phyloP scores from a whole-genome alignment of 2,888 invertebrate species.

The Drosophila mercatorum region DNA sequence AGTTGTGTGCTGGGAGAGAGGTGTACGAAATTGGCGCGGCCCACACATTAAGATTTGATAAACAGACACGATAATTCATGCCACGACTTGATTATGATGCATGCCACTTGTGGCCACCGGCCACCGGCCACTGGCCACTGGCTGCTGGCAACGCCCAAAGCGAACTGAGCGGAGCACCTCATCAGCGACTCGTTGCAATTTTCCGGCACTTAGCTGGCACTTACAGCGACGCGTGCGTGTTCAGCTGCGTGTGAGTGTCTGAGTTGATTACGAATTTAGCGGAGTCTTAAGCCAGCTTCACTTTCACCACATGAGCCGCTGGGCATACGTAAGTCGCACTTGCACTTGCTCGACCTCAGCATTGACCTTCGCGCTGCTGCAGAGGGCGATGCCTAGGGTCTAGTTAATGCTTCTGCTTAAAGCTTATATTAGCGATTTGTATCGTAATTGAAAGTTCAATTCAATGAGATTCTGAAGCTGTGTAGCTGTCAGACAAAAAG shows the following conservation, averaged over 20 bases:
- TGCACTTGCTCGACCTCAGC: slow-evolving; percentile 9
- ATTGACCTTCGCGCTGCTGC: slow-evolving; percentile 3
- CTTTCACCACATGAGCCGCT: slow-evolving; percentile 48
- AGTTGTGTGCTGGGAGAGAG: slow-evolving; percentile 26
- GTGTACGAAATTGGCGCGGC: slow-evolving; percentile 24
- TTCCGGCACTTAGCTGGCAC: slow-evolving; percentile 72
- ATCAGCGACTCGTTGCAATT: slow-evolving; percentile 55
- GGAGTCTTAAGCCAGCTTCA: slow-evolving; percentile 22
- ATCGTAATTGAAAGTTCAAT: neutral
- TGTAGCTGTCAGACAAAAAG: neutral
- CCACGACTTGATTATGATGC: slow-evolving; percentile 58
- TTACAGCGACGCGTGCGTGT: slow-evolving; percentile 69
- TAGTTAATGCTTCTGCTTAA: neutral
- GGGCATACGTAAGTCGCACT: slow-evolving; percentile 6
- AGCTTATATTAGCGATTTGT: slow-evolving; percentile 5
- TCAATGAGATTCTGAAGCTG: neutral
- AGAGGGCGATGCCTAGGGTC: neutral
- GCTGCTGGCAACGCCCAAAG: slow-evolving; percentile 45
- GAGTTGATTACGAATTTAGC: slow-evolving; percentile 51
- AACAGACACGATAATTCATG: slow-evolving; percentile 44
- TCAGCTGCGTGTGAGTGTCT: slow-evolving; percentile 12
- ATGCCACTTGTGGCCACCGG: slow-evolving; percentile 40
- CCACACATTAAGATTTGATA: slow-evolving; percentile 49
- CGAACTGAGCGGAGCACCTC: slow-evolving; percentile 49
- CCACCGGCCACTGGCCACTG: slow-evolving; percentile 4